Evolutionary conservation across 2,888 invertebrate species (phyloP), one percentile per base, ranked within the genome.

Genomic region (Agriopis leucophaearia): DNA sequence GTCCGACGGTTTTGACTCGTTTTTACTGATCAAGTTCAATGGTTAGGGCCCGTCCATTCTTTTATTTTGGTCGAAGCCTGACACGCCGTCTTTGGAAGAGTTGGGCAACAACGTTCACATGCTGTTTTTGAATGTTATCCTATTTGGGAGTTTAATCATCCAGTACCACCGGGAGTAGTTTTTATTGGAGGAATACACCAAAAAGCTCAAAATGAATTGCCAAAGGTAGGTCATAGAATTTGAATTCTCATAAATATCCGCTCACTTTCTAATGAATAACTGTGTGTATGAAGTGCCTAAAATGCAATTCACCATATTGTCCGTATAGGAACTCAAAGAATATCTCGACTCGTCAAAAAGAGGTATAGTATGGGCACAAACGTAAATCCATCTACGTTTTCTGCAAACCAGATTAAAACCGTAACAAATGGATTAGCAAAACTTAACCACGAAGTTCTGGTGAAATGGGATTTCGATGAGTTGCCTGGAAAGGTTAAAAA

Each of bases 291-390:
- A n/a, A n/a, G n/a, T n/a, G n/a, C n/a, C n/a, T n/a, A n/a, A n/a
- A n/a, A n/a, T n/a, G n/a, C 8, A 9, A 40, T 9, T 40, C 10
- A 40, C 2, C 2, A 5, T 40, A 10, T 36, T 36, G 36, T 36
- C 36, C 5, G 79, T 79, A 48, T 59, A 91, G 89, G 88, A 89
- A 9, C 72, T 93, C 0, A 77, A 90, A 69, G 62, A 72, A 4
- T 91, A 83, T 64, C 68, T 92, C 1, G 88, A 91, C 47, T 81
- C 84, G 1, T 88, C 92, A 0, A 80, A 83, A 36, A 72, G 88
- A n/a, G 94, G 93, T 0, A 89, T 92, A 0, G 87, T 71, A 85
- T 93, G 62, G 94, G 94, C 0, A 87, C 92, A 0, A 90, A 89
- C 27, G 83, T 90, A 0, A 74, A 82, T 4, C 82, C 88, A 0